Percentiles rank a stretch among this genome's conserved stretches.
phyloP scores from a whole-genome alignment of 2,113 vertebrate genomes.

The Gasterosteus nipponicus region DNA sequence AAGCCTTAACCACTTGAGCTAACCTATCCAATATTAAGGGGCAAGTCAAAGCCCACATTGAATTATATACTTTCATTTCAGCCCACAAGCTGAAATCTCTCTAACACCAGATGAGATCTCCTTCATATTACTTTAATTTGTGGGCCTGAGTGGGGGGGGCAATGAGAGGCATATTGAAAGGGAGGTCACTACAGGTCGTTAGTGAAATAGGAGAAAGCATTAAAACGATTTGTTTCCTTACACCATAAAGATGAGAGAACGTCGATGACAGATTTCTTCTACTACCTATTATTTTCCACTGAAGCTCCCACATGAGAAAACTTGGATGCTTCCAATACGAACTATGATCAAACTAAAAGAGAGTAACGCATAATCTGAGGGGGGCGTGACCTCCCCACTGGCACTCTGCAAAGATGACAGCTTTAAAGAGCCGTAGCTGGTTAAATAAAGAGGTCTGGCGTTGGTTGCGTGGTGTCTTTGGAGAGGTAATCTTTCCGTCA shows the following conservation, averaged over 20 bases:
- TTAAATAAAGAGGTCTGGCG: constrained; percentile 64
- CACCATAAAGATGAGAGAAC: not conserved
- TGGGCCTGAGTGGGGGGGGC: constrained; percentile 13
- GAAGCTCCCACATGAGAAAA: not conserved
- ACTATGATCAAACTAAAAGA: not conserved
- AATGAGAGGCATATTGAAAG: constrained; percentile 20
- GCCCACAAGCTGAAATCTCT: constrained; percentile 39
- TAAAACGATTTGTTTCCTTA: constrained; percentile 1
- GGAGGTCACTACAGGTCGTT: constrained; percentile 13
- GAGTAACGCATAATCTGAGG: not conserved
- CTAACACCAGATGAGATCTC: constrained; percentile 33
- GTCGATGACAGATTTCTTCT: not conserved
- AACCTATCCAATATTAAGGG: constrained; percentile 43
- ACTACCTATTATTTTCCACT: not conserved
- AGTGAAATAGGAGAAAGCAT: not conserved
- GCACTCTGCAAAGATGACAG: constrained; percentile 34
- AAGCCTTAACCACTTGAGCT: constrained; percentile 43
- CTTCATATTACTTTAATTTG: constrained; percentile 39
- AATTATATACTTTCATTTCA: constrained; percentile 54
- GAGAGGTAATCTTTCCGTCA: constrained; percentile 67
- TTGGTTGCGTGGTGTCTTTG: constrained; percentile 52
- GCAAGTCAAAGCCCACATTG: constrained; percentile 4
- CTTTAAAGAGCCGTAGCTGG: constrained; percentile 39
- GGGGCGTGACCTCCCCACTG: not conserved
- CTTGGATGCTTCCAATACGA: not conserved